Base-by-base conservation (phyloP, 2,797 vertebrate genomes). In the Enteromius viviparus region DNA sequence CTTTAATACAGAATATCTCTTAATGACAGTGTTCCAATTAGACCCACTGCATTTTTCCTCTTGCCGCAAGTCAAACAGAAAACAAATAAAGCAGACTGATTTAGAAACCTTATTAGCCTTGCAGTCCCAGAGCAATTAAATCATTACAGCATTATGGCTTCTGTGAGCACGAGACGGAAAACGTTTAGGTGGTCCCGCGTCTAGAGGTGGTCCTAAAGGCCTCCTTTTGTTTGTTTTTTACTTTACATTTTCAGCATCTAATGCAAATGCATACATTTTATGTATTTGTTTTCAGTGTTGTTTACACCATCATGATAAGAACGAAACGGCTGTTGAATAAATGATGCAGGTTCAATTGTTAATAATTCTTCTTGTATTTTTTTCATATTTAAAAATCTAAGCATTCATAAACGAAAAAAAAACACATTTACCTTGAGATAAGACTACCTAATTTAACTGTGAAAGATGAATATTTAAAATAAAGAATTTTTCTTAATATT, bases 41-140 rank as follows among this genome's bases (percentile, higher is more conserved):
- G 93, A 94, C 90, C 89, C 93, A 91, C 93, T 94, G 92, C 93
- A 93, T 94, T 94, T 94, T 92, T 92, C 83, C 77, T 92, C 91
- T 87, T 92, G 88, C 93, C 93, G 92, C 93, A 92, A 94, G 92
- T 94, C 92, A 94, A 80, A 94, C 94, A 91, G 92, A 94, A 94
- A 95, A 95, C 93, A 94, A 95, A 95, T 94, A 94, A 95, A 84
- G 93, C 91, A 91, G 91, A 93, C 94, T 92, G 92, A 94, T 95
- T 95, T 95, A 94, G 94, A 94, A 95, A 94, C 93, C 93, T 94
- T 95, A 95, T 95, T 95, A 95, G 94, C 94, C 92, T 94, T 94
- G 92, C 93, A 94, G 94, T 95, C 93, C 94, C 93, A 92, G 88
- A 93, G 94, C 93, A 95, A 95, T 95, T 95, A 94, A 94, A 94